Conservation (phyloP, 2,888 invertebrate species). For the Dicycla oo region DNA sequence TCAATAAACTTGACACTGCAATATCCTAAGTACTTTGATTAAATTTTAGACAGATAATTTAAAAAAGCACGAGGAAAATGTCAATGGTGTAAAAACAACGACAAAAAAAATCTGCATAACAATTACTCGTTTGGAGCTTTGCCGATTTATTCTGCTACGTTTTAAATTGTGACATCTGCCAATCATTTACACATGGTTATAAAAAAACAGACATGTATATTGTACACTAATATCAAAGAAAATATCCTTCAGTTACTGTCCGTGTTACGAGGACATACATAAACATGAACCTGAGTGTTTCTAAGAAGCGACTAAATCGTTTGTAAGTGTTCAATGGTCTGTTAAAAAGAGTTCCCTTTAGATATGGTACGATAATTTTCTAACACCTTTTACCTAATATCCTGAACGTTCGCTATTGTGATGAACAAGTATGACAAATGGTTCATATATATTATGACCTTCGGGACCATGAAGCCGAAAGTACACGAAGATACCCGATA, state of each 20-base stretch:
- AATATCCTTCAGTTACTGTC: slow-evolving; percentile 23
- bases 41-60: slow-evolving; percentile 2
- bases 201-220: slow-evolving; percentile 29
- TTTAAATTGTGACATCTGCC: slow-evolving; percentile 47
- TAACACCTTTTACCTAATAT: slow-evolving; percentile 39
- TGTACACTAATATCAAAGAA: slow-evolving; percentile 19
- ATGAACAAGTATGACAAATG: slow-evolving; percentile 26
- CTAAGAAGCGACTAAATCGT: slow-evolving; percentile 58
- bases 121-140: background rate
- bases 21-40: background rate
- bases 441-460: too few relatives aligned
- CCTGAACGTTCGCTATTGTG: slow-evolving; percentile 17
- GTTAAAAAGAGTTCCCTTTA: slow-evolving; percentile 57
- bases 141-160: slow-evolving; percentile 5
- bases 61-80: background rate
- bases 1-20: background rate
- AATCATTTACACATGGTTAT: slow-evolving; percentile 39
- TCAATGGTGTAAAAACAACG: background rate
- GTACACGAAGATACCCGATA: too few relatives aligned
- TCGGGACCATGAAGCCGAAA: too few relatives aligned
- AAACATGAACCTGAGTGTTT: slow-evolving; percentile 53
- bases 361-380: slow-evolving; percentile 48
- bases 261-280: slow-evolving; percentile 45
- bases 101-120: background rate
- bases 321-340: slow-evolving; percentile 59